phyloP scores from a whole-genome alignment of 2,797 vertebrate genomes.

The Premnoplex brunnescens region DNA sequence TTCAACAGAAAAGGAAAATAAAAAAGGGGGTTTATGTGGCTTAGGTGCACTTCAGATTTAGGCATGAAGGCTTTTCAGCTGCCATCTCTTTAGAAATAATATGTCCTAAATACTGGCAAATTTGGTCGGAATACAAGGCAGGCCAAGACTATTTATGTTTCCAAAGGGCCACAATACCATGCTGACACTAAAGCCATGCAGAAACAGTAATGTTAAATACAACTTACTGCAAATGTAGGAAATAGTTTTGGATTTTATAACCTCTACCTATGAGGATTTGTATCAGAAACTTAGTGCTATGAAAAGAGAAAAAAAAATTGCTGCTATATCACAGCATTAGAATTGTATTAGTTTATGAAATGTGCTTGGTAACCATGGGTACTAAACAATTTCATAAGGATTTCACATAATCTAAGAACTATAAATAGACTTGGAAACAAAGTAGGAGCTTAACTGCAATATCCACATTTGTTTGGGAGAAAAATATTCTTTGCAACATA shows the following conservation, averaged over 20 bases:
- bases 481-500: neutral
- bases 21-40: neutral
- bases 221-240: neutral
- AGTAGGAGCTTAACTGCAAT: conserved; percentile 1
- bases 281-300: neutral
- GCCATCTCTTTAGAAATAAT: neutral
- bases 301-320: neutral
- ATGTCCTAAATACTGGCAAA: neutral
- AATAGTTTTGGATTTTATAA: neutral
- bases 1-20: neutral
- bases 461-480: neutral
- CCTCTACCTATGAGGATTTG: neutral
- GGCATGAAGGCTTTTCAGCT: neutral
- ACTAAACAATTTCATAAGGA: conserved; percentile 46
- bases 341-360: neutral
- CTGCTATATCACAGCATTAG: neutral
- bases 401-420: conserved; percentile 25
- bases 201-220: neutral
- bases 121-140: neutral
- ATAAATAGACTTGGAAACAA: conserved; percentile 40
- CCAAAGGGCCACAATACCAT: neutral
- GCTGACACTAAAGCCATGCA: neutral
- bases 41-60: neutral
- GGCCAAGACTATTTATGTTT: neutral
- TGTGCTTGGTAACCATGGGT: conserved; percentile 55